Conservation (phyloP, 1,140 invertebrate genomes). For the Aphidius ervi region DNA sequence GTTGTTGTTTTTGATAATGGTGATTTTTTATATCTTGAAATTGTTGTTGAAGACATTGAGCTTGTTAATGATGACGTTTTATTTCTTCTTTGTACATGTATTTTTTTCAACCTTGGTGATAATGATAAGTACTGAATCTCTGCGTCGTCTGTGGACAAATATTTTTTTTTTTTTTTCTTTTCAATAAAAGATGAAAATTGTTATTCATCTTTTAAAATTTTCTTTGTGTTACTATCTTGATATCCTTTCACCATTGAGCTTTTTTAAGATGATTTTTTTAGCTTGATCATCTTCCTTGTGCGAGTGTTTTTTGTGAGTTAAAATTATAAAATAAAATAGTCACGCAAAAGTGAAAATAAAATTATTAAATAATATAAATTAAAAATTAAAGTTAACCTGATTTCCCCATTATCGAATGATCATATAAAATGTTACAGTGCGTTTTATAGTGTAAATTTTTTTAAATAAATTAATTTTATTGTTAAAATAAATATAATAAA, state of each 20-base stretch:
- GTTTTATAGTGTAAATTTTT: too few species aligned
- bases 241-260: constrained; percentile 37
- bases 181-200: constrained; percentile 17
- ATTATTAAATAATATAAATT: too few species aligned
- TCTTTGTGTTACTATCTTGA: constrained; percentile 14
- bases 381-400: too few species aligned
- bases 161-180: constrained; percentile 32
- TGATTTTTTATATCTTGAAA: constrained; percentile 27
- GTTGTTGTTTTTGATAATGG: constrained; percentile 21
- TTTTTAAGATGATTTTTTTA: constrained; percentile 21
- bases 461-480: too few species aligned
- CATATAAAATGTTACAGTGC: too few species aligned
- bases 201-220: constrained; percentile 8
- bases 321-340: constrained; percentile 18
- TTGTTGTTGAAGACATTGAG: constrained; percentile 32
- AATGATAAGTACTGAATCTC: constrained; percentile 79
- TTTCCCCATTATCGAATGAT: too few species aligned
- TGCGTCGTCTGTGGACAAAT: constrained; percentile 63
- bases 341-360: too few species aligned
- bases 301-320: constrained; percentile 21
- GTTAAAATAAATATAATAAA: too few species aligned
- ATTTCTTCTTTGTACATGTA: constrained; percentile 67
- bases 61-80: constrained; percentile 39
- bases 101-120: constrained; percentile 72
- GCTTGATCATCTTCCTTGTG: constrained; percentile 31